phyloP scores from a whole-genome alignment of 2,888 invertebrate species.

The Caenorhabditis doughertyi region DNA sequence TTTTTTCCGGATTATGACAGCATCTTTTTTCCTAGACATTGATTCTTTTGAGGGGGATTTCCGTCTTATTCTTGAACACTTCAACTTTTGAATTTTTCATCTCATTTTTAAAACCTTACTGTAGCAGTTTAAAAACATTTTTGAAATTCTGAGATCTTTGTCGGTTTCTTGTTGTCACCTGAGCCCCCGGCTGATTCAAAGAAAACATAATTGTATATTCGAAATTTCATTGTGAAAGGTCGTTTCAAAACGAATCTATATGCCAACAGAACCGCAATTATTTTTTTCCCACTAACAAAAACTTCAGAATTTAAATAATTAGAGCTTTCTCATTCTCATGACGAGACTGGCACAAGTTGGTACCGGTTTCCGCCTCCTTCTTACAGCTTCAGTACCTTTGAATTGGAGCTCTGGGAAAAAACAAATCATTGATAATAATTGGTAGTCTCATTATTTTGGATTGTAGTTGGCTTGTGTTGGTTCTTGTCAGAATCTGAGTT shows the following conservation, averaged over 20 bases:
- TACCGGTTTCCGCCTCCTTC: conserved; percentile 7
- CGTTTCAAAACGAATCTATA: neutral
- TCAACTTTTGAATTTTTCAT: too few relatives aligned
- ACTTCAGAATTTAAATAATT: conserved; percentile 14
- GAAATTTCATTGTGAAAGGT: neutral
- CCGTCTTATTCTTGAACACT: too few relatives aligned
- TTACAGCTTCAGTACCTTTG: too few relatives aligned
- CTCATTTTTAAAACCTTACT: too few relatives aligned
- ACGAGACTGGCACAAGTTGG: conserved; percentile 18
- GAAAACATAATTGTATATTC: neutral
- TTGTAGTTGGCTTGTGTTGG: too few relatives aligned
- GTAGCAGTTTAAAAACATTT: too few relatives aligned
- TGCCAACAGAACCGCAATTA: conserved; percentile 9
- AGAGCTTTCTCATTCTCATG: conserved; percentile 7
- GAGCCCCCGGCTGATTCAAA: conserved; percentile 15
- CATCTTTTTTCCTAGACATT: neutral
- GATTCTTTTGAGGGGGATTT: neutral
- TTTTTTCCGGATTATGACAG: neutral
- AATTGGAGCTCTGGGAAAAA: too few relatives aligned
- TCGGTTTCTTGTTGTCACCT: neutral
- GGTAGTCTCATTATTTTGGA: too few relatives aligned
- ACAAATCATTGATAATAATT: too few relatives aligned
- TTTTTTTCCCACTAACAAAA: conserved; percentile 2
- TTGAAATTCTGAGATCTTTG: neutral
- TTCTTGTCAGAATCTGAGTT: too few relatives aligned